Evolutionary conservation across 2,797 vertebrate species (phyloP), one percentile per base, ranked within the genome.

Genomic region (Parauchenoglanis punctatus): DNA sequence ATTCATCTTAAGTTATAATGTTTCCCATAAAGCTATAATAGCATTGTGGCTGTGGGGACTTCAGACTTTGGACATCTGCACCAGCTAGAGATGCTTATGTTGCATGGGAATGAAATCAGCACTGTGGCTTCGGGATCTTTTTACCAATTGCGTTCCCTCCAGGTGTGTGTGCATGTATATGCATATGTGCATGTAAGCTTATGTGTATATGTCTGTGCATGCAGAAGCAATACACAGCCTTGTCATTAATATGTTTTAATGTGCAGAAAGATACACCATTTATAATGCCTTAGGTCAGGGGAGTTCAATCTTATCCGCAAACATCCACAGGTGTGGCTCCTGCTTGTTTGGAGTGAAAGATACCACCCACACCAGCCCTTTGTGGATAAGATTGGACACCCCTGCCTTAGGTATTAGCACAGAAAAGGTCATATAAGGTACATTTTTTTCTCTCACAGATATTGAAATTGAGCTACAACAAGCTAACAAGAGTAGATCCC

Each of bases 381-480:
- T 81, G 40, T 65, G 25, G 13, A 46, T 58, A 58, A 17, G 23
- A 63, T 61, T 63, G 23, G 35, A 63, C 31, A 63, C 40, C 58
- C 25, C 40, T 65, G 63, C 61, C 85, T 68, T 56, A 31, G 18
- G 65, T 18, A 35, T 58, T 72, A 72, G 63, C 23, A 46, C 35
- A 59, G 76, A 17, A 67, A 70, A 84, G 17, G 20, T 46, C 13
- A 81, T 52, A 63, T 85, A 35, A 85, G 15, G 58, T 52, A 28
- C 40, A 40, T 11, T 84, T 31, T 68, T 49, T 56, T 61, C 54
- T 23, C 4, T 44, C 25, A 78, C 91, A 97, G 96, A 95, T 96
- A 82, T 86, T 97, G 90, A 97, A 97, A 92, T 87, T 97, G 90
- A 97, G 96, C 89, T 97, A 97, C 92, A 97, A 97, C 94, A 96